These are phyloP conservation scores for Enoplosus armatus DNA, from an alignment of 2,797 vertebrate species.

Conservation along the genomic window DNA sequence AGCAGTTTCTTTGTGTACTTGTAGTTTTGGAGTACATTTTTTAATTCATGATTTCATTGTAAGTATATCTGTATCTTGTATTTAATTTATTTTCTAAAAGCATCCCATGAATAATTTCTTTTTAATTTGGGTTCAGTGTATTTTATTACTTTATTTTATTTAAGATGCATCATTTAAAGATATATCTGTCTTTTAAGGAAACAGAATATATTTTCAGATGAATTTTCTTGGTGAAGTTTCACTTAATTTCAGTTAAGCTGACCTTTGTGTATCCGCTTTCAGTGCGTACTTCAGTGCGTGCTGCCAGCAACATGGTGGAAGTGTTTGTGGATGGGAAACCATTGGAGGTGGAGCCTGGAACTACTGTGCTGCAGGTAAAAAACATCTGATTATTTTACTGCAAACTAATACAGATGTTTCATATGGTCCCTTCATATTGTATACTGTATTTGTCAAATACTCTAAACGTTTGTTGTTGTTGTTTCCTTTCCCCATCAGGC, in stretches of 20 bases:
- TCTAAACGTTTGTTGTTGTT: neutral
- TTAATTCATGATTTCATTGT: neutral
- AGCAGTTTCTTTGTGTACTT: neutral
- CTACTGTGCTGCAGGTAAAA: slow-evolving; percentile 95
- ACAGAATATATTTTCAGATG: neutral
- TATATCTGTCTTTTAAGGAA: neutral
- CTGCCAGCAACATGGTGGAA: slow-evolving; percentile 93
- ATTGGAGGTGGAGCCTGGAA: slow-evolving; percentile 93
- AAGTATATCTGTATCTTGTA: no score
- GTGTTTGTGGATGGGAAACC: slow-evolving; percentile 97
- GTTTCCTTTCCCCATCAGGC: slow-evolving; percentile 81
- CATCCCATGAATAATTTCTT: neutral
- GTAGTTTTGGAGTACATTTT: neutral
- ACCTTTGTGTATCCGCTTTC: slow-evolving; percentile 28
- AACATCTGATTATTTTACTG: neutral
- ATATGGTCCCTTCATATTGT: neutral
- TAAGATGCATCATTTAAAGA: neutral
- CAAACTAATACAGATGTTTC: neutral
- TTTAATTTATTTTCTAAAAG: no score
- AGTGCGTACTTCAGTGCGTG: slow-evolving; percentile 88
- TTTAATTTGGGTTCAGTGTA: no score
- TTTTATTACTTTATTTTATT: no score
- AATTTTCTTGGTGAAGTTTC: neutral
- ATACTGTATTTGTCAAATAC: neutral
- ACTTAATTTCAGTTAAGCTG: neutral